A percentile compares a stretch with the other conserved stretches of the same genome.
These are phyloP conservation scores for Oceanodroma leucorhoa DNA, from an alignment of 2,797 vertebrate species.

Conservation along the genomic window DNA sequence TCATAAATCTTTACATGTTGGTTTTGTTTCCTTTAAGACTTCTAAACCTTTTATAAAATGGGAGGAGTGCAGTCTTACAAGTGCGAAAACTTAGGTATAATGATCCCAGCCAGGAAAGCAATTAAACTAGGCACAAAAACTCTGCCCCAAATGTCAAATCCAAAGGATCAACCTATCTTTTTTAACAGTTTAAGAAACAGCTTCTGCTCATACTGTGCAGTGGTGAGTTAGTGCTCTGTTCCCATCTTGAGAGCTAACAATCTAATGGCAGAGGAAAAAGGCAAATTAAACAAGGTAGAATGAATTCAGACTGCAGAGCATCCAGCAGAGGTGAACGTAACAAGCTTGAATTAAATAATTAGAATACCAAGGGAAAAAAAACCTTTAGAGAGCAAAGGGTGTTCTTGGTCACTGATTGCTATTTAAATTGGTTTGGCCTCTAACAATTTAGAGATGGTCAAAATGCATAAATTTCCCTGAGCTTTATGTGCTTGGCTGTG, in stretches of 20 bases:
- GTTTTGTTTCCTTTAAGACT: background rate
- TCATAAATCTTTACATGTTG: background rate
- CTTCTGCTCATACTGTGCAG: background rate
- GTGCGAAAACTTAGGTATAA: background rate
- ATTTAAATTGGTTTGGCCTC: conserved; percentile 64
- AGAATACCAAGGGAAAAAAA: conserved; percentile 2
- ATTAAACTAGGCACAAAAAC: background rate
- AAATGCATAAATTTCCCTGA: conserved; percentile 43
- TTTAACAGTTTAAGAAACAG: background rate
- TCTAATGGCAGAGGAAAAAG: conserved; percentile 10
- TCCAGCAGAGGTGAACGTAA: conserved; percentile 35
- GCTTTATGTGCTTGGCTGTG: background rate
- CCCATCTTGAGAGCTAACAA: background rate
- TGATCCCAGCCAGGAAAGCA: background rate
- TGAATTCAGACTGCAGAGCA: conserved; percentile 17
- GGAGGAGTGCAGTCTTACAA: background rate
- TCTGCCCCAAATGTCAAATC: background rate
- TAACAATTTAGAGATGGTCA: conserved; percentile 28
- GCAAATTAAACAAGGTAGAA: conserved; percentile 44
- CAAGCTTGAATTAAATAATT: conserved; percentile 58
- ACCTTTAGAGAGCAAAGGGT: conserved; percentile 53
- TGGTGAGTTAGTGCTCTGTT: background rate
- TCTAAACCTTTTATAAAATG: background rate
- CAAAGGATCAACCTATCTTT: background rate
- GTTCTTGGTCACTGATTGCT: conserved; percentile 63